A percentile compares a stretch with the other conserved stretches of the same genome.
Evolutionary conservation across 2,797 vertebrate genomes (phyloP).

Genomic region (Falco columbarius): DNA sequence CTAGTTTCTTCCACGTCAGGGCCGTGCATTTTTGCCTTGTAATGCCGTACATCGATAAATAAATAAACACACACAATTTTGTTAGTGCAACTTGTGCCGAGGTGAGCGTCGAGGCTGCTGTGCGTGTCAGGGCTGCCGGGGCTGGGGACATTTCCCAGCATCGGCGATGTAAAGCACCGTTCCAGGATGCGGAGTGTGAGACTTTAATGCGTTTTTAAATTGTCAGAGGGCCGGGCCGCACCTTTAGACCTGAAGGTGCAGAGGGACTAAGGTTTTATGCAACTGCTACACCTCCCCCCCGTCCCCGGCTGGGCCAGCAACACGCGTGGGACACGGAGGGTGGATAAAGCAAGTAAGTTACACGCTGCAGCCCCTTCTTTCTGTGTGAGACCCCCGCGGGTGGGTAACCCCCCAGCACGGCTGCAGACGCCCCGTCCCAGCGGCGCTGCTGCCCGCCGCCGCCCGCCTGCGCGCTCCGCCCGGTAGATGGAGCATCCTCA

Average conservation of each 20-base stretch:
- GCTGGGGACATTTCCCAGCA: neutral
- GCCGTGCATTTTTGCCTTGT: neutral
- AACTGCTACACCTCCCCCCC: no score
- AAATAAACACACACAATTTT: neutral
- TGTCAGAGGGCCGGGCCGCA: neutral
- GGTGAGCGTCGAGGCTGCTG: neutral
- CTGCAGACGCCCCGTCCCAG: neutral
- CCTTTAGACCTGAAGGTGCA: fast-evolving
- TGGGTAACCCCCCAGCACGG: fast-evolving
- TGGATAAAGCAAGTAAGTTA: neutral
- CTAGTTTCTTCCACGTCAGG: fast-evolving
- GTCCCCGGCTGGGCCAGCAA: neutral
- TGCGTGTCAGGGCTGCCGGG: neutral
- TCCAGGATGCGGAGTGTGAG: neutral
- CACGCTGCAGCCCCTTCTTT: neutral
- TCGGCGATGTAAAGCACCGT: neutral
- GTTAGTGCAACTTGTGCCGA: neutral
- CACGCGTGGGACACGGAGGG: neutral
- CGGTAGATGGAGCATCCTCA: slow-evolving; percentile 74
- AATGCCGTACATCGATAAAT: neutral
- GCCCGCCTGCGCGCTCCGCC: slow-evolving; percentile 37
- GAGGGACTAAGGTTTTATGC: neutral
- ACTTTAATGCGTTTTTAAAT: neutral
- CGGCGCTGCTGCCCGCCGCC: neutral
- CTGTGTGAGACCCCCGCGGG: fast-evolving